Evolutionary conservation across 1,140 invertebrate genomes (phyloP), one percentile per base, ranked within the genome.

Genomic region (Wasmannia auropunctata): DNA sequence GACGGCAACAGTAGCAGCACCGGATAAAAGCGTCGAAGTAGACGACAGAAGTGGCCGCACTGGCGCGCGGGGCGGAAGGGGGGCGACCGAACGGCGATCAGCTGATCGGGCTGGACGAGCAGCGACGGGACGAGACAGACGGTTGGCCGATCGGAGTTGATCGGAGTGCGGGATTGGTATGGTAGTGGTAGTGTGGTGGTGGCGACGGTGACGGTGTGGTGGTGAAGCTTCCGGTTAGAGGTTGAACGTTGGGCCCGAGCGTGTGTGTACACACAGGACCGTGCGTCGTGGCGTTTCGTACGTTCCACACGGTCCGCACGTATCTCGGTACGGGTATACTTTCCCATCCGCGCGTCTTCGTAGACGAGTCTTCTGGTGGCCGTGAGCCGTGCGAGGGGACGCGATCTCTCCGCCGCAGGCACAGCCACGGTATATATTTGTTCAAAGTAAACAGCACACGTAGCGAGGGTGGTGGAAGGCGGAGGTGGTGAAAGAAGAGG

Each of bases 41-140:
- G n/a, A 25, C 58, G 46, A 16, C 31, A 10, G 46, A 51, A 25
- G 63, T 31, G 28, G 49, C 14, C 40, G 28, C 14, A 22, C n/a
- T n/a, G n/a, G n/a, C n/a, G n/a, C n/a, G n/a, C n/a, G n/a, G n/a
- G n/a, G n/a, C 58, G 75, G 40, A 28, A 19, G 14, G 31, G 49
- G 19, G 70, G 54, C 25, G 31, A n/a, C 11, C 14, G 77, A 81
- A 46, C 31, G 22, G 72, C 72, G 86, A 90, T 91, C 88, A 88
- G 89, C 90, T 87, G 89, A 88, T 88, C 89, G 84, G 43, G 83
- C 77, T 56, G 51, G 34, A 58, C 79, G 51, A 54, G 31, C 76
- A 34, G n/a, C 60, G 60, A 65, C 62, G 62, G 83, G 74, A 49
- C 49, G 76, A 79, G 80, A 69, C 65, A 54, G 72, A 56, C 79